Base-by-base conservation (phyloP, 1,140 invertebrate species). In the Elysia chlorotica region DNA sequence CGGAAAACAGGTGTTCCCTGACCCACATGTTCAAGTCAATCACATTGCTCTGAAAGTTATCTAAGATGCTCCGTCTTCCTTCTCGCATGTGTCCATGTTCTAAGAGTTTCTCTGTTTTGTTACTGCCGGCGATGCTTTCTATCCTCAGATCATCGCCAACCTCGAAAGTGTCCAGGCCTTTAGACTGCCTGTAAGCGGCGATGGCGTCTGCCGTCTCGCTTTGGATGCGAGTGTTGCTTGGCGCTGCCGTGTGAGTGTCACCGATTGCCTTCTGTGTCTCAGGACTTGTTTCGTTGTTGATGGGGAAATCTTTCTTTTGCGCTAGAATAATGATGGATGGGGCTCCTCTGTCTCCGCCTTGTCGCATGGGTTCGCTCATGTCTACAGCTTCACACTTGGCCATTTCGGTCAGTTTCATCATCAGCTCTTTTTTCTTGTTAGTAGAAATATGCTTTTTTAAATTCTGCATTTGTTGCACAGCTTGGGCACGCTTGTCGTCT, bases 361-460 rank as follows among this genome's bases (percentile, higher is more conserved):
- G 3, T 2, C 28, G 31, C 17, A 38, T 36, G 5, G 73, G 36
- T 21, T 56, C 59, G 6, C 25, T 53, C 48, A 70, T 63, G 69
- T 72, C 74, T 25, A 72, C 65, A 21, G 63, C 69, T 14, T 75
- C 74, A 41, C 69, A 72, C 48, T 72, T 72, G 3, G 69, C 69
- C 6, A 75, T 48, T n/a, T 75, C 68, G 21, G 53, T 66, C 54
- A 75, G 54, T 28, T 65, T 62, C 53, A 54, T 71, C 19, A 61
- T 38, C 63, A 75, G 37, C 41, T 72, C 74, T 19, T 56, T 71
- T 41, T 72, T 75, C 62, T 67, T 71, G 4, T 62, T 38, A 10
- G 74, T 54, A 23, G 74, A 59, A 31, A 75, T 65, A n/a, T 75
- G 74, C 0, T 70, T 63, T 10, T 65, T 54, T 2, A 67, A 23